Evolutionary conservation across 1,140 invertebrate species (phyloP), one percentile per base, ranked within the genome.

Genomic region (Drosophila takahashii): DNA sequence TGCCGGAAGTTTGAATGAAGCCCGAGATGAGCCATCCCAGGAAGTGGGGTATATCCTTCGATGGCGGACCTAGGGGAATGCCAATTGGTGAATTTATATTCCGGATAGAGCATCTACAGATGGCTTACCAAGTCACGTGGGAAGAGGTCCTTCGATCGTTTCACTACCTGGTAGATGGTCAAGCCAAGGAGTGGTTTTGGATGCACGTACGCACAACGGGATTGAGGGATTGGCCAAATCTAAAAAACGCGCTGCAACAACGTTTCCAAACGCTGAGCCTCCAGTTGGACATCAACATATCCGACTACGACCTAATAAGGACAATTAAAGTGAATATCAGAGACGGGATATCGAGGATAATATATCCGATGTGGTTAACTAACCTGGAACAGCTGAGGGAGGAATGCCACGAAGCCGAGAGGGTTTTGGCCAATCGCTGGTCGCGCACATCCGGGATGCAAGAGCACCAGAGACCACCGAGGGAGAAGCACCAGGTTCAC

Each of bases 121-220:
- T 36, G 34, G 37, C 37, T 39, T 39, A 39, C 37, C 37, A 39
- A 7, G 37, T 15, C 13, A 39, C 37, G 13, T 39, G 37, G n/a
- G 37, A 39, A 39, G n/a, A 39, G 37, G 37, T 39, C 37, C 37
- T 39, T 39, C 37, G 37, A 39, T 39, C 37, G 5, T 39, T 15
- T 15, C 37, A 39, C 37, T 39, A n/a, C 37, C n/a, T 39, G 37
- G 37, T 39, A 39, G 13, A 39, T 39, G 37, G 37, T 39, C 37
- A 39, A n/a, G 37, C 37, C 37, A 39, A 15, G 37, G 37, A 39
- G 37, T 15, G 37, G 37, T 39, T 39, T 39, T 39, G 37, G 5
- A 39, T 39, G 37, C 37, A 39, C 37, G 37, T 39, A 15, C n/a
- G 37, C 37, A 39, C 37, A n/a, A 39, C n/a, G 37, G 37, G 37